phyloP scores from a whole-genome alignment of 2,888 invertebrate species.

The Orthonevra nobilis region DNA sequence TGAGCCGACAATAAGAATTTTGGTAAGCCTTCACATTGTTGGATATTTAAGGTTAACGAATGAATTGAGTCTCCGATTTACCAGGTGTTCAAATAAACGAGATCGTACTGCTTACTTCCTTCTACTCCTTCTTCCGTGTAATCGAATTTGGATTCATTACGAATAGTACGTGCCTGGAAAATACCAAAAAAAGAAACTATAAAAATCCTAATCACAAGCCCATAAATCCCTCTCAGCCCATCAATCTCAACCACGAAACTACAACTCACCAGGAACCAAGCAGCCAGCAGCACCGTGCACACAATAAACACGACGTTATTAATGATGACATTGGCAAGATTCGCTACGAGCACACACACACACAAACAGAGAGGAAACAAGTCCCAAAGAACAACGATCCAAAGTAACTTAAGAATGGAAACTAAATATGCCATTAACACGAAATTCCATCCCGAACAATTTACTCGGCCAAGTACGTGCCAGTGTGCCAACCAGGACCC shows the following conservation, averaged over 20 bases:
- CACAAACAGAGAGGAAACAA: neutral
- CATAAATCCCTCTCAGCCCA: slow-evolving; percentile 11
- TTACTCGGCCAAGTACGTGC: slow-evolving; percentile 52
- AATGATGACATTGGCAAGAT: slow-evolving; percentile 34
- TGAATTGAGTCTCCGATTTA: too few species aligned
- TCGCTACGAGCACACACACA: neutral
- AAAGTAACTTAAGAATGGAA: slow-evolving; percentile 41
- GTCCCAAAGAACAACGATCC: slow-evolving; percentile 6
- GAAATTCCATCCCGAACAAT: slow-evolving; percentile 43
- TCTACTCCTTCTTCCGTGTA: too few species aligned
- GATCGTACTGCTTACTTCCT: too few species aligned
- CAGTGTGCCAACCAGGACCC: slow-evolving; percentile 10
- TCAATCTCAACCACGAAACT: slow-evolving; percentile 21
- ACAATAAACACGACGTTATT: slow-evolving; percentile 15
- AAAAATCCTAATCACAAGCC: slow-evolving; percentile 2
- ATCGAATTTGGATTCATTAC: too few species aligned
- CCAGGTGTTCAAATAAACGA: too few species aligned
- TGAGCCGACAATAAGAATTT: too few species aligned
- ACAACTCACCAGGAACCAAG: neutral
- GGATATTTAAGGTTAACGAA: too few species aligned
- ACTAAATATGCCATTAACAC: slow-evolving; percentile 59
- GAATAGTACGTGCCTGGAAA: neutral
- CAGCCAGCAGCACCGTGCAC: too few species aligned
- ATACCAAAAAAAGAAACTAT: neutral
- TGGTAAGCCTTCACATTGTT: too few species aligned